Base-by-base conservation (phyloP, 2,888 invertebrate species). In the Polydrusus cervinus region DNA sequence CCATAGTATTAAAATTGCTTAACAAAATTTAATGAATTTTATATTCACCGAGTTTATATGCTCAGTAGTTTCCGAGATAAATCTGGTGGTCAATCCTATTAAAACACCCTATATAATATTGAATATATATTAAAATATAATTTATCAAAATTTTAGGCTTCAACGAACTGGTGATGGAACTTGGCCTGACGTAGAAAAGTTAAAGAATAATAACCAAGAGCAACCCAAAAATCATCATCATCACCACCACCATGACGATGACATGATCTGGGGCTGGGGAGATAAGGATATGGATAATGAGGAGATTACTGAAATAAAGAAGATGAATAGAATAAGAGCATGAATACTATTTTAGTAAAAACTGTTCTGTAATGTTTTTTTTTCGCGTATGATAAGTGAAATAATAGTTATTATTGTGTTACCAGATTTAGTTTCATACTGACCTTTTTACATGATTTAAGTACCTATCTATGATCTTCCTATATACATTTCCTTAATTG, bases 181-280 rank as follows among this genome's bases (percentile, higher is more conserved):
- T n/a, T 79, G 79, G 78, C 18, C 38, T 20, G 68, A 68, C 16
- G 30, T 55, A n/a, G 53, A 61, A 11, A 68, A 20, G 16, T 47
- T 53, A 8, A 49, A n/a, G 8, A 47, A 53, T n/a, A 57, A 16
- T 9, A 67, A 74, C 49, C n/a, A 65, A n/a, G 40, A 7, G 10
- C 14, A 47, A 18, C 34, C 34, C 7, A 9, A 16, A 6, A n/a
- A 55, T 25, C 57, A 76, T 18, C 13, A 55, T 25, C 57, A 76
- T 18, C 65, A 74, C 43, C 75, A 79, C 16, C 18, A 82, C 79
- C 82, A 85, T n/a, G 79, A 84, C 62, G 86, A 88, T 14, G 88
- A 89, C 0, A 85, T 86, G 9, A 84, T 90, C n/a, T 95, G 95
- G 95, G 95, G 95, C 0, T 96, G 95, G 95, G 94, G 93, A 43